Percentiles rank a stretch among this genome's conserved stretches.
These are phyloP conservation scores for Leptosomus discolor DNA, from an alignment of 2,113 vertebrate genomes.

Conservation along the genomic window DNA sequence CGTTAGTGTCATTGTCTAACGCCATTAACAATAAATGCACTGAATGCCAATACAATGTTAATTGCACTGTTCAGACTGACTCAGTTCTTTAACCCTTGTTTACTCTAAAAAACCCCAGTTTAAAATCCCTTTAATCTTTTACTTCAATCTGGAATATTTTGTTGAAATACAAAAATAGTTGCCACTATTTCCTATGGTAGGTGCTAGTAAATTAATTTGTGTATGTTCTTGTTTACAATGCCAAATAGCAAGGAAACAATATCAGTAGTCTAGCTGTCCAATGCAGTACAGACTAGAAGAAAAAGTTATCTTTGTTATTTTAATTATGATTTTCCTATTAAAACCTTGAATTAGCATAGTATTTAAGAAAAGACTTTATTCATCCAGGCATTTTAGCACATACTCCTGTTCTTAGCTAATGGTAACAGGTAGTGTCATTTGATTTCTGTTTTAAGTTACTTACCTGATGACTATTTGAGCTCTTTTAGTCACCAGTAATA, in stretches of 20 bases:
- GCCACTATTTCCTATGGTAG: background rate
- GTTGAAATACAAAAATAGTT: background rate
- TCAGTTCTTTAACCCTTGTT: background rate
- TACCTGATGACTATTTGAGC: background rate
- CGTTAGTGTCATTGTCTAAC: background rate
- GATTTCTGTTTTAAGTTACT: background rate
- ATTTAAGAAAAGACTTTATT: background rate
- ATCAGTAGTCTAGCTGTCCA: background rate
- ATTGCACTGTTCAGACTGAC: rapidly evolving
- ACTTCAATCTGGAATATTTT: background rate
- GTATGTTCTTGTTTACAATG: background rate
- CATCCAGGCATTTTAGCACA: background rate
- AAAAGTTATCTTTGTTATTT: background rate
- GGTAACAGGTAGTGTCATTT: background rate
- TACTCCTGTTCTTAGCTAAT: background rate
- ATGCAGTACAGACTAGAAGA: background rate
- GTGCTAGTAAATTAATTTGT: background rate
- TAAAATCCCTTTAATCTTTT: background rate
- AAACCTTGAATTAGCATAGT: background rate
- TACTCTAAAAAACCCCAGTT: background rate
- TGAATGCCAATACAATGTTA: background rate
- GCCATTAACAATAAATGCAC: background rate
- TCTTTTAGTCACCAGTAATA: background rate
- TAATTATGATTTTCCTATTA: background rate
- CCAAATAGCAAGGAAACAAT: background rate